A percentile compares a stretch with the other conserved stretches of the same genome.
These are phyloP conservation scores for Acromyrmex echinatior DNA, from an alignment of 1,140 invertebrate species.

Conservation along the genomic window DNA sequence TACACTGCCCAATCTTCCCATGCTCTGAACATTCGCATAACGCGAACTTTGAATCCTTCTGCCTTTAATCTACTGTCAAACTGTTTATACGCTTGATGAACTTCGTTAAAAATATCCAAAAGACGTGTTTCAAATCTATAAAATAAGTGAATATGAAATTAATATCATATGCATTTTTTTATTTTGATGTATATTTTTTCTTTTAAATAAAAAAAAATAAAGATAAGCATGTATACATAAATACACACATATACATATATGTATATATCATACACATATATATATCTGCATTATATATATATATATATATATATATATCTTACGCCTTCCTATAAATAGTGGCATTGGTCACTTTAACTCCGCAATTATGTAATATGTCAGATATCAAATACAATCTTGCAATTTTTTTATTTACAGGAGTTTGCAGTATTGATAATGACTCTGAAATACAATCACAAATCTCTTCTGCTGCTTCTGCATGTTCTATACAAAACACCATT, in stretches of 20 bases:
- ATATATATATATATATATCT: slow-evolving; percentile 78
- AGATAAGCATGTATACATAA: neutral
- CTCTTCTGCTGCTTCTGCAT: slow-evolving; percentile 98
- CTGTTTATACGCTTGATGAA: slow-evolving; percentile 92
- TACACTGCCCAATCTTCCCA: slow-evolving; percentile 99
- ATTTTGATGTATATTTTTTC: neutral
- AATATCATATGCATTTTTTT: slow-evolving; percentile 2
- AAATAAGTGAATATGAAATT: slow-evolving; percentile 23
- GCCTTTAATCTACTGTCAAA: slow-evolving; percentile 97
- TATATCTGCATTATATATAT: slow-evolving; percentile 57
- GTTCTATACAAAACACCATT: slow-evolving; percentile 99
- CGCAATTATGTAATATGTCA: slow-evolving; percentile 99
- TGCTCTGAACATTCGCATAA: slow-evolving; percentile 97
- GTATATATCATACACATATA: neutral
- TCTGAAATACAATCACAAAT: slow-evolving; percentile 97
- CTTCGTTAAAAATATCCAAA: slow-evolving; percentile 94
- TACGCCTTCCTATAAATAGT: slow-evolving; percentile 97
- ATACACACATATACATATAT: neutral
- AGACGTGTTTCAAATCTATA: slow-evolving; percentile 95
- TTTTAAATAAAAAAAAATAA: neutral
- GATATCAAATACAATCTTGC: slow-evolving; percentile 98
- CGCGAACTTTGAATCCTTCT: slow-evolving; percentile 98
- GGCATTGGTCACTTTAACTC: slow-evolving; percentile 98
- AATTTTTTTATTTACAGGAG: slow-evolving; percentile 96
- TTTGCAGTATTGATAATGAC: slow-evolving; percentile 93